These are phyloP conservation scores for Aporophyla lueneburgensis DNA, from an alignment of 2,888 invertebrate genomes.

Conservation along the genomic window DNA sequence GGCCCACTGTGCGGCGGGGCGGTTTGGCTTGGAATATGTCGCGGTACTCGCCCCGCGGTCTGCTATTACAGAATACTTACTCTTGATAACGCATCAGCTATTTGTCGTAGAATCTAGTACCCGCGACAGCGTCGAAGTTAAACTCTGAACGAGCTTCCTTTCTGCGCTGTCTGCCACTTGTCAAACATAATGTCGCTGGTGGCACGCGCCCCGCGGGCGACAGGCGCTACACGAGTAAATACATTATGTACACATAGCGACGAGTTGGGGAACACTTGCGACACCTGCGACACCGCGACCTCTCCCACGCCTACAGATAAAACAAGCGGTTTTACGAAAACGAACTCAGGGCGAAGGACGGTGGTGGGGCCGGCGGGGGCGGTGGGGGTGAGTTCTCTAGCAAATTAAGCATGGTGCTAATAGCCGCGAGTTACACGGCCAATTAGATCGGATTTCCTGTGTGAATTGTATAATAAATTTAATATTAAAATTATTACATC, in stretches of 20 bases:
- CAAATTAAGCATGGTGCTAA: constrained; percentile 26
- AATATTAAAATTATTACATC: too few species aligned
- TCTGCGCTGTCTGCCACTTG: neutral
- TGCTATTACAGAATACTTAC: neutral
- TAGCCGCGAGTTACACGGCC: constrained; percentile 23
- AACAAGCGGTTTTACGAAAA: constrained; percentile 4
- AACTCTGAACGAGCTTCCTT: neutral
- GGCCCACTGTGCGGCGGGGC: too few species aligned
- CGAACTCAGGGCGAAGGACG: neutral
- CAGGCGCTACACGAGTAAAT: constrained; percentile 1
- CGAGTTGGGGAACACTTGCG: neutral
- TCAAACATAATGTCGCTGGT: neutral
- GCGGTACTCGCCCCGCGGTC: too few species aligned
- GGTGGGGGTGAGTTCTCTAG: neutral
- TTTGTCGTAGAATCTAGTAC: too few species aligned
- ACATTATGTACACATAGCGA: constrained; percentile 1
- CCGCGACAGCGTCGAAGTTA: neutral
- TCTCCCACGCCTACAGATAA: constrained; percentile 16
- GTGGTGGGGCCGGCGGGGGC: neutral
- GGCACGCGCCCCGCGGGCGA: neutral
- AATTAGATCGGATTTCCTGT: constrained; percentile 31
- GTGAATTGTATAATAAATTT: too few species aligned
- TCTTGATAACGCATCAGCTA: neutral
- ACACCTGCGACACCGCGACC: neutral
- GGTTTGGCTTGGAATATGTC: neutral